Base-by-base conservation (phyloP, 1,140 invertebrate species). In the Drosophila truncata region DNA sequence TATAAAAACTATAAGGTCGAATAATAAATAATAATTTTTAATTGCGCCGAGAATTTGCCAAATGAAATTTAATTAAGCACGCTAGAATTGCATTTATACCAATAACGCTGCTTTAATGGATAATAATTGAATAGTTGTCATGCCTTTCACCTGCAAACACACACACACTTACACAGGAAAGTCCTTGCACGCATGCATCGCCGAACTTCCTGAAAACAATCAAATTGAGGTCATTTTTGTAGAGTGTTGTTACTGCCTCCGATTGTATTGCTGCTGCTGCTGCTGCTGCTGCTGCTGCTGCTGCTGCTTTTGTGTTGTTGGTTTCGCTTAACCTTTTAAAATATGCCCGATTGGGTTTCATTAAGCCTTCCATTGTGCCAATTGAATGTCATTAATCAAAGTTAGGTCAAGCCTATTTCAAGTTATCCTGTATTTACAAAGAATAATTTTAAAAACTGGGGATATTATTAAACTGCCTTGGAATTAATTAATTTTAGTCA, bases 111-210 rank as follows among this genome's bases (percentile, higher is more conserved):
- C 66, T 57, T 82, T 86, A 86, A 86, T 86, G 82, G 71, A 82
- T 79, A 86, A 86, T 86, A 86, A 86, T 86, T 73, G 83, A 82
- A 72, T 82, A 86, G 76, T 86, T 86, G 62, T 62, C 76, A 76
- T 67, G 41, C 41, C 65, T 69, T 73, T 74, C 44, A 74, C 62
- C 62, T 62, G 57, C 58, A 62, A 55, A 50, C 52, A 20, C 57
- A 63, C 44, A 62, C 18, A 47, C 57, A 25, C 57, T 59, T 39
- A 59, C 16, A 44, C 58, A 66, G 13, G 42, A 8, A 23, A 33
- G 49, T 50, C 60, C 63, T 52, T 39, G 44, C 52, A 69, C 33
- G 54, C 35, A 76, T 39, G 55, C 66, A 62, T 58, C 61, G 64
- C 37, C 71, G 78, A 65, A 80, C 77, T 50, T 62, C 69, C 67